Evolutionary conservation across 1,140 invertebrate species (phyloP).

Genomic region (Eufriesea mexicana): DNA sequence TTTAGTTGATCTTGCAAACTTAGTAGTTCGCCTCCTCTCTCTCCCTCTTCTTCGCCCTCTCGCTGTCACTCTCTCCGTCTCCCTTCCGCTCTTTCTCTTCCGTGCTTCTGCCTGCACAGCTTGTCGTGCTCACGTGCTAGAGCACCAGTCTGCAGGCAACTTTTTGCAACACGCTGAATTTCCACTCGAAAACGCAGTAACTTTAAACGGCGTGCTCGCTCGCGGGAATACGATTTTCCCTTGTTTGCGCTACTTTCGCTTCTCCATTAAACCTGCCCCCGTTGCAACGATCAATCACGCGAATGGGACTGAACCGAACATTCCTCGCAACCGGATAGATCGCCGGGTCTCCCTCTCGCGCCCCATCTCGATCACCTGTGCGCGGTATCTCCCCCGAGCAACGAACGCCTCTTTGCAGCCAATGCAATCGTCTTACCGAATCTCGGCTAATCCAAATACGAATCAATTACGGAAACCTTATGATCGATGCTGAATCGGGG

Average conservation of each 20-base stretch:
- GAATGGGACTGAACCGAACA: slow-evolving; percentile 1
- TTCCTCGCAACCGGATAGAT: not conserved
- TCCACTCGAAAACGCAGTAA: slow-evolving; percentile 47
- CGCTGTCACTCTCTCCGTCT: not conserved
- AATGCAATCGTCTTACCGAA: not conserved
- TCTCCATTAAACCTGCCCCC: slow-evolving; percentile 19
- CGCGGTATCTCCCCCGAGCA: not conserved
- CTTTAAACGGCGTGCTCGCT: slow-evolving; percentile 10
- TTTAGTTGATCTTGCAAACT: slow-evolving; percentile 68
- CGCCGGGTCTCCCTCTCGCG: not conserved
- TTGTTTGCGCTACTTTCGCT: slow-evolving; percentile 31
- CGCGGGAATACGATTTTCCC: slow-evolving; percentile 28
- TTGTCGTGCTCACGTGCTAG: slow-evolving; percentile 40
- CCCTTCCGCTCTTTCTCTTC: not conserved
- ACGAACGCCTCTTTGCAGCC: not conserved
- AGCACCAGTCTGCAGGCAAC: slow-evolving; percentile 27
- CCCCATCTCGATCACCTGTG: not conserved
- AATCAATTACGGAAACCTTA: not conserved
- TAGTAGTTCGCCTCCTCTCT: slow-evolving; percentile 40
- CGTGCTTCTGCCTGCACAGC: slow-evolving; percentile 14
- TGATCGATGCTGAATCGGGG: not conserved
- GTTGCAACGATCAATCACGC: slow-evolving; percentile 18
- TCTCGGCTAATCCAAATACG: not conserved
- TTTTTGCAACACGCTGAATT: slow-evolving; percentile 51
- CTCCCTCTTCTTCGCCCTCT: not conserved